A percentile compares a stretch with the other conserved stretches of the same genome.
Conservation (phyloP, 1,140 invertebrate species). For the Drosophila sturtevanti region DNA sequence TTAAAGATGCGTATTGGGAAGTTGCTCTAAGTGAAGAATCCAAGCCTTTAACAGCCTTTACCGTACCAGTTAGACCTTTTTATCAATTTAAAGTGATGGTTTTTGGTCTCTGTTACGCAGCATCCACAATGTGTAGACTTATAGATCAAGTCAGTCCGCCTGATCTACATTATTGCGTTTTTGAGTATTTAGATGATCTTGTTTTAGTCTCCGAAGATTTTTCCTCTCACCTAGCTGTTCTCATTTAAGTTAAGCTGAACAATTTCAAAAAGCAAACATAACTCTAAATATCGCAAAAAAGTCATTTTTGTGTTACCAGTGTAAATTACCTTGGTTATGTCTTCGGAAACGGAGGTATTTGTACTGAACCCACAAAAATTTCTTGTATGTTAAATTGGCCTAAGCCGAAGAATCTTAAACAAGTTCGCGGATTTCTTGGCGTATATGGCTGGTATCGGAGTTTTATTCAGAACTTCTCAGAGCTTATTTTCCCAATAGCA, state of each 20-base stretch:
- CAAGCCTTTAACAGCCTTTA: constrained; percentile 82
- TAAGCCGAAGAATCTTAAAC: constrained; percentile 21
- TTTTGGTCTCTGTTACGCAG: constrained; percentile 55
- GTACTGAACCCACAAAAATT: constrained; percentile 26
- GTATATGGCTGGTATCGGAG: constrained; percentile 64
- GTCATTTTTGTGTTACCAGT: too few species aligned
- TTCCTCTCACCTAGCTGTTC: constrained; percentile 44
- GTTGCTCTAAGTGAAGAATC: constrained; percentile 56
- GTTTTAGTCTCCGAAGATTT: constrained; percentile 46
- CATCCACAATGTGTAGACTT: too few species aligned
- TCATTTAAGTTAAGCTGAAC: constrained; percentile 11
- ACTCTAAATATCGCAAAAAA: too few species aligned
- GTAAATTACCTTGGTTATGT: constrained; percentile 36
- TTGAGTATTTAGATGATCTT: constrained; percentile 66
- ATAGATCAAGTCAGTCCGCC: constrained; percentile 36
- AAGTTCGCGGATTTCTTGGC: constrained; percentile 50
- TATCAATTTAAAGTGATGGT: constrained; percentile 73
- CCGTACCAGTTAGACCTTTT: constrained; percentile 78
- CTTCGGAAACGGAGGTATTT: constrained; percentile 20
- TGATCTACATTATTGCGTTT: constrained; percentile 27
- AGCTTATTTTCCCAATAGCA: constrained; percentile 63
- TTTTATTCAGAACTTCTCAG: constrained; percentile 75
- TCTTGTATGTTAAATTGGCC: neutral
- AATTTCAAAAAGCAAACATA: constrained; percentile 31
- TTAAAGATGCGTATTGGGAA: constrained; percentile 69